Percentiles rank a stretch among this genome's conserved stretches.
Conservation (phyloP, 2,888 invertebrate species). For the Eurytoma adleriae region DNA sequence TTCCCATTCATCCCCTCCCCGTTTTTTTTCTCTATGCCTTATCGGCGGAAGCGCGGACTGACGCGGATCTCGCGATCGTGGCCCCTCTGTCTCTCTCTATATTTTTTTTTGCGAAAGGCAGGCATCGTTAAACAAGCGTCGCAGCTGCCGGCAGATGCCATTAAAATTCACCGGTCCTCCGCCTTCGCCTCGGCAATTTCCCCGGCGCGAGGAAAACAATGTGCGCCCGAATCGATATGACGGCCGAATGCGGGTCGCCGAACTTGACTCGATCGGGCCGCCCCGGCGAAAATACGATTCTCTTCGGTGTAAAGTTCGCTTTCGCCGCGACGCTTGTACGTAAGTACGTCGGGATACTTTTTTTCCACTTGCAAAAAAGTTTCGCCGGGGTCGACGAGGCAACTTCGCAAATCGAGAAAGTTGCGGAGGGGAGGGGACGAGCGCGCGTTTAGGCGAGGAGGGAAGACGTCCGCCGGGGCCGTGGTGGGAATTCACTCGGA, state of each 20-base stretch:
- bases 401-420: conserved; percentile 22
- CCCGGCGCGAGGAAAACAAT: background rate
- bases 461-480: background rate
- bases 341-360: background rate
- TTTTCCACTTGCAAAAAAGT: background rate
- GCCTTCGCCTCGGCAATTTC: background rate
- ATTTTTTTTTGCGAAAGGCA: no score
- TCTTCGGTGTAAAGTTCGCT: background rate
- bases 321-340: no score
- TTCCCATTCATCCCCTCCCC: no score
- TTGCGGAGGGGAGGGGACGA: background rate
- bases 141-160: background rate
- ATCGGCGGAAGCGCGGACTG: no score
- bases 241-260: background rate
- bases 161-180: conserved; percentile 11
- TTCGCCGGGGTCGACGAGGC: background rate
- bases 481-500: conserved; percentile 10
- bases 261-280: background rate
- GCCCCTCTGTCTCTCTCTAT: no score
- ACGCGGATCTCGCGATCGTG: no score
- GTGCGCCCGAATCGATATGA: background rate
- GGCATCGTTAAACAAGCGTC: background rate
- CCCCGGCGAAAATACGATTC: background rate
- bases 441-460: background rate
- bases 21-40: no score